phyloP scores from a whole-genome alignment of 2,888 invertebrate species.

The Platynereis dumerilii region DNA sequence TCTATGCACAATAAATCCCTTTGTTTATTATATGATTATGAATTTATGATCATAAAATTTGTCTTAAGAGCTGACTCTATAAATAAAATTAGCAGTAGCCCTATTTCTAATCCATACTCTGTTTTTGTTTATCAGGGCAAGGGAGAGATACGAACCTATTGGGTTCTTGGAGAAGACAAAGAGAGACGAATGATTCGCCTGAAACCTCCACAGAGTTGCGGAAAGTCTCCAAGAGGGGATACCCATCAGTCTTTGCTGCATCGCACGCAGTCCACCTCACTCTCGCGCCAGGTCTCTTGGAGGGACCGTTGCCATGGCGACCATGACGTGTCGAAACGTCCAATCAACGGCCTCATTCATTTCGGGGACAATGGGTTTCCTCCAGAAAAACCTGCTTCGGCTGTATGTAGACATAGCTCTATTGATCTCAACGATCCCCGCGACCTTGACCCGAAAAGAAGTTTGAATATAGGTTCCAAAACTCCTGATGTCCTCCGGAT shows the following conservation, averaged over 20 bases:
- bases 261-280: not conserved
- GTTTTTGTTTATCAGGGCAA: slow-evolving; percentile 30
- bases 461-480: not conserved
- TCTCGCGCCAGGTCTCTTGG: not conserved
- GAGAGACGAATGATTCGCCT: slow-evolving; percentile 19
- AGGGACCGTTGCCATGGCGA: not conserved
- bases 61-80: too few relatives aligned
- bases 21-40: too few relatives aligned
- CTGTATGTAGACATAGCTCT: too few relatives aligned
- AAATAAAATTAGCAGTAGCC: too few relatives aligned
- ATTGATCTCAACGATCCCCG: too few relatives aligned
- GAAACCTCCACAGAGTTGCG: slow-evolving; percentile 9
- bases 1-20: too few relatives aligned
- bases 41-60: too few relatives aligned
- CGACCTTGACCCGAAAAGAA: too few relatives aligned
- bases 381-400: too few relatives aligned
- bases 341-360: too few relatives aligned
- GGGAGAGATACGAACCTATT: slow-evolving; percentile 34
- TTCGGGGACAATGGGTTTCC: too few relatives aligned
- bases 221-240: slow-evolving; percentile 1
- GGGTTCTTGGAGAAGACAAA: slow-evolving; percentile 34
- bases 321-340: not conserved
- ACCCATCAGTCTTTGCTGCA: not conserved
- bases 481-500: not conserved
- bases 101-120: too few relatives aligned